Base-by-base conservation (phyloP, 2,797 vertebrate genomes). In the Girardinus metallicus region DNA sequence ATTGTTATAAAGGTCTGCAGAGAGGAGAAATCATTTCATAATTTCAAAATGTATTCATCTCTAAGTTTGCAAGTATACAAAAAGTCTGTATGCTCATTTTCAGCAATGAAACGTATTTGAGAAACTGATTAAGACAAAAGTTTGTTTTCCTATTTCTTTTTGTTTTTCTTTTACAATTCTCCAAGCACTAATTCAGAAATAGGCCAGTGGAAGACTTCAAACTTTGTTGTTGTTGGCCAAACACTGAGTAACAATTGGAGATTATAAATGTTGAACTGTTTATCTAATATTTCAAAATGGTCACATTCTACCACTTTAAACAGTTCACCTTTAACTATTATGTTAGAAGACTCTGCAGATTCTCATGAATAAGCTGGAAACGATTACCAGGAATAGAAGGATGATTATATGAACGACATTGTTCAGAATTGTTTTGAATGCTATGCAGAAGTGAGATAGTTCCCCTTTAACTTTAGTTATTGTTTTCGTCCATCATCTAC, bases 401-500 rank as follows among this genome's bases (percentile, higher is more conserved):
- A 55, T 60, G 73, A 36, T 49, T 62, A 74, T 77, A 51, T 26
- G 31, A 64, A 64, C 15, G 70, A 34, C 9, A 71, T 47, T 76
- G 47, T 51, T 34, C 23, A 49, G 23, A 13, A 72, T 55, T 82
- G 44, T 78, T 86, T 79, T 82, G 49, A 85, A 88, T 72, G 49
- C 71, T 4, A 91, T 91, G 90, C 91, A 94, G 93, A 94, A 93
- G 92, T 92, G 70, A 78, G 16, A 88, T 76, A 90, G 87, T 95
- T 95, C 93, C 93, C 31, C 62, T 91, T 78, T 68, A 18, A 79
- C 7, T 74, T 47, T 70, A 74, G 83, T 7, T 74, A 75, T 82
- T 51, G 77, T 80, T 88, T 74, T 34, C 15, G 31, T 79, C 6
- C 8, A 75, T 77, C 31, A 68, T 47, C 60, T 73, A 41, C 21